phyloP scores from a whole-genome alignment of 2,888 invertebrate species.

The Scrobipalpa atriplicella region DNA sequence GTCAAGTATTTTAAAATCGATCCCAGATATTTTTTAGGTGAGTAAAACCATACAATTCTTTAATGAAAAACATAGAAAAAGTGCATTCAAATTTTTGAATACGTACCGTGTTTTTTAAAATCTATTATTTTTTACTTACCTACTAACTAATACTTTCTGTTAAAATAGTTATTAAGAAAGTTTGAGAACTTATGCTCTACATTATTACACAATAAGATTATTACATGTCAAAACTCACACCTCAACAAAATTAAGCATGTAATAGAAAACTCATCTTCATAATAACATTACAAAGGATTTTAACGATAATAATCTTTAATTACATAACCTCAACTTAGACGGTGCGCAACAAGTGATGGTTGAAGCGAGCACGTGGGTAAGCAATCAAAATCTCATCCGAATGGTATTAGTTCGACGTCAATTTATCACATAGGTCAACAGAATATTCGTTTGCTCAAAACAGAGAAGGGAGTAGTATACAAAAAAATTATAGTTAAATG shows the following conservation, averaged over 20 bases:
- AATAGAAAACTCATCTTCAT: slow-evolving; percentile 37
- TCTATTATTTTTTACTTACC: no score
- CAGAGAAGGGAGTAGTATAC: no score
- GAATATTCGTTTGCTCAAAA: neutral
- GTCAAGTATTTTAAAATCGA: no score
- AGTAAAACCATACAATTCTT: no score
- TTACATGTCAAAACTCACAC: slow-evolving; percentile 24
- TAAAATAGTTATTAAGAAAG: neutral
- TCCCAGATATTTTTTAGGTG: no score
- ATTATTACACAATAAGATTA: slow-evolving; percentile 16
- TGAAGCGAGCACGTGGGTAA: neutral
- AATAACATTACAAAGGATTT: slow-evolving; percentile 35
- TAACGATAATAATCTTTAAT: slow-evolving; percentile 42
- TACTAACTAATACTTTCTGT: no score
- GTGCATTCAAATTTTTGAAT: no score
- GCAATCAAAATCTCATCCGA: neutral
- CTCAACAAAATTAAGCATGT: slow-evolving; percentile 24
- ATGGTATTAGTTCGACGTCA: neutral
- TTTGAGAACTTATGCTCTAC: slow-evolving; percentile 13
- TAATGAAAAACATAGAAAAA: no score
- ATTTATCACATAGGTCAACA: neutral
- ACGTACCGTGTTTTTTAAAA: no score
- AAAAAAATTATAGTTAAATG: no score
- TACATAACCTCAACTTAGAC: slow-evolving; percentile 35
- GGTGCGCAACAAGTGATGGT: slow-evolving; percentile 26